Evolutionary conservation across 2,797 vertebrate species (phyloP).

Genomic region (Poeciliopsis presidionis): DNA sequence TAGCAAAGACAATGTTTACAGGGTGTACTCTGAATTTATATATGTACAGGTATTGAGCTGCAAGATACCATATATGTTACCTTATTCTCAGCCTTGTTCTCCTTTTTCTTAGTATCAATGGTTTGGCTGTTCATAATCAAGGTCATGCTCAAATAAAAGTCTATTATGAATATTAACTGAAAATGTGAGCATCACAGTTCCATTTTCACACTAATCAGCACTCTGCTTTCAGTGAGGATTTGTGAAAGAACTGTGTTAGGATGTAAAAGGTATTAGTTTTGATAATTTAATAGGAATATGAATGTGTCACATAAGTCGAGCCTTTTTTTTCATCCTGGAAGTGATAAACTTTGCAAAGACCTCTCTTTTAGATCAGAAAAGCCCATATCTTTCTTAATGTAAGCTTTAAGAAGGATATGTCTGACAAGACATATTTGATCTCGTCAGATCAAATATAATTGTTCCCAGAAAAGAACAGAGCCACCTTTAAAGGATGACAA

Average conservation of each 20-base stretch:
- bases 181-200: not conserved
- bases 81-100: not conserved
- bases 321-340: not conserved
- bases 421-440: too few relatives aligned
- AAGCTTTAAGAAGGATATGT: not conserved
- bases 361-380: constrained; percentile 33
- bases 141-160: not conserved
- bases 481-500: not conserved
- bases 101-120: not conserved
- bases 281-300: constrained; percentile 24
- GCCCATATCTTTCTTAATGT: constrained; percentile 25
- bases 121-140: constrained; percentile 8
- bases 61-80: constrained; percentile 9
- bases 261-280: constrained; percentile 25
- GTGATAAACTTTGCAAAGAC: constrained; percentile 25
- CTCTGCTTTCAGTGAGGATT: constrained; percentile 2
- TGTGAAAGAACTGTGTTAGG: constrained; percentile 14
- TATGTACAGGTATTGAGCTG: not conserved
- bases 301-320: constrained; percentile 30
- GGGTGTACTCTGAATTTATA: not conserved
- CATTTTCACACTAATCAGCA: not conserved
- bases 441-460: constrained; percentile 33
- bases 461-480: not conserved
- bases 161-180: not conserved
- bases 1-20: not conserved